Percentiles rank a stretch among this genome's conserved stretches.
Evolutionary conservation across 2,113 vertebrate species (phyloP).

Genomic region (Azemiops feae): DNA sequence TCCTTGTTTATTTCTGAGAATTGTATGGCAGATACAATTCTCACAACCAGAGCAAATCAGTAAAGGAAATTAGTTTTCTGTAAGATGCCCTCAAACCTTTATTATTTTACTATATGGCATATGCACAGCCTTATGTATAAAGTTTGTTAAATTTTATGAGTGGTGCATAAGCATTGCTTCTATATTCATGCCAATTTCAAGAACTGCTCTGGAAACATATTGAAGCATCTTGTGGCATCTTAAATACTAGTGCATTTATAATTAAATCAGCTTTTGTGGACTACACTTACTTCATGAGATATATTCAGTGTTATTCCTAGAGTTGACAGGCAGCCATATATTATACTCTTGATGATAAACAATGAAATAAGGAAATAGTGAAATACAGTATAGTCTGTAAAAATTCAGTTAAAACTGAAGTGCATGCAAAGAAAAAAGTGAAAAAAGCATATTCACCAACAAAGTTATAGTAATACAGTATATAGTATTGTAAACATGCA

Average conservation of each 20-base stretch:
- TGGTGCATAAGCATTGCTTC: background rate
- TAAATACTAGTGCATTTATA: background rate
- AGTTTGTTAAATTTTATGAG: background rate
- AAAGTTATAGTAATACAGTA: background rate
- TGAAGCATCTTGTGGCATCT: background rate
- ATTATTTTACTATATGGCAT: background rate
- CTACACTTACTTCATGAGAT: background rate
- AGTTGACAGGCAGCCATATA: background rate
- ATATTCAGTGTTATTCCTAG: background rate
- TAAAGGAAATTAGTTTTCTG: background rate
- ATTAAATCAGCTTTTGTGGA: background rate
- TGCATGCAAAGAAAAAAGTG: background rate
- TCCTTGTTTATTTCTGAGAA: background rate
- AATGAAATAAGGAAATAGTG: background rate
- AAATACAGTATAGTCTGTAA: background rate
- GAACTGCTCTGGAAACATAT: background rate
- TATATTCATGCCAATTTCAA: background rate
- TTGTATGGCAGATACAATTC: background rate
- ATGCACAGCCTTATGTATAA: background rate
- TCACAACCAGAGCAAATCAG: slow-evolving; percentile 10
- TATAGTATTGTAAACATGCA: background rate
- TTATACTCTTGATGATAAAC: background rate
- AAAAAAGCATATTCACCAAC: background rate
- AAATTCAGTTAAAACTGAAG: background rate
- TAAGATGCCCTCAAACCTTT: background rate